phyloP scores from a whole-genome alignment of 2,888 invertebrate genomes.

The Harpalus rufipes region DNA sequence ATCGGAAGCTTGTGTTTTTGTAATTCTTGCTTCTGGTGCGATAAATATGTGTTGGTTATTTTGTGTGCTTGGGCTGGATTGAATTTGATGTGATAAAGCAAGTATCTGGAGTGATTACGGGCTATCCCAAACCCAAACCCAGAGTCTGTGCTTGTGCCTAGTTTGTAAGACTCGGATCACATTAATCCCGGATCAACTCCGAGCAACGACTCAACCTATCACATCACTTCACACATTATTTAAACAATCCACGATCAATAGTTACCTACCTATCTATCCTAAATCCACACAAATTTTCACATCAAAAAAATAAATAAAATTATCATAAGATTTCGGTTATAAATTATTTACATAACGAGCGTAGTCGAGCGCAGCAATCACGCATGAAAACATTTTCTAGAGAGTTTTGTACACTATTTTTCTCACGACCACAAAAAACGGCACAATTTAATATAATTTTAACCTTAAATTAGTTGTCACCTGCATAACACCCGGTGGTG shows the following conservation, averaged over 20 bases:
- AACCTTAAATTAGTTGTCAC: too few species aligned
- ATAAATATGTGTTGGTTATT: neutral
- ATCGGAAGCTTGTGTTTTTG: too few species aligned
- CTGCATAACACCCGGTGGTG: too few species aligned
- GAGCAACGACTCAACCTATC: conserved; percentile 2
- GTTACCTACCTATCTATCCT: neutral
- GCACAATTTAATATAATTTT: too few species aligned
- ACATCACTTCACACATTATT: conserved; percentile 19
- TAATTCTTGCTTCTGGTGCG: too few species aligned
- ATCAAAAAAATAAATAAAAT: too few species aligned
- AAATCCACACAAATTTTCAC: neutral
- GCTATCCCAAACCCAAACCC: neutral
- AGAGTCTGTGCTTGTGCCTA: neutral
- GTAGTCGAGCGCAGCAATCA: too few species aligned
- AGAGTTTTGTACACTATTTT: too few species aligned
- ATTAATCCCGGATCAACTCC: conserved; percentile 21
- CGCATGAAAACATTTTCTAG: too few species aligned
- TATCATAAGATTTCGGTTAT: too few species aligned
- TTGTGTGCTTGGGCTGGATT: neutral
- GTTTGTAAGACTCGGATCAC: conserved; percentile 8
- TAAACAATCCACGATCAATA: conserved; percentile 20
- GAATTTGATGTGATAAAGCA: neutral
- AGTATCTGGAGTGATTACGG: conserved; percentile 9
- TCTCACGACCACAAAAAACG: too few species aligned
- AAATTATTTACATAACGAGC: too few species aligned